These are phyloP conservation scores for Tetragnatha versicolor DNA, from an alignment of 1,140 invertebrate genomes.

Conservation along the genomic window DNA sequence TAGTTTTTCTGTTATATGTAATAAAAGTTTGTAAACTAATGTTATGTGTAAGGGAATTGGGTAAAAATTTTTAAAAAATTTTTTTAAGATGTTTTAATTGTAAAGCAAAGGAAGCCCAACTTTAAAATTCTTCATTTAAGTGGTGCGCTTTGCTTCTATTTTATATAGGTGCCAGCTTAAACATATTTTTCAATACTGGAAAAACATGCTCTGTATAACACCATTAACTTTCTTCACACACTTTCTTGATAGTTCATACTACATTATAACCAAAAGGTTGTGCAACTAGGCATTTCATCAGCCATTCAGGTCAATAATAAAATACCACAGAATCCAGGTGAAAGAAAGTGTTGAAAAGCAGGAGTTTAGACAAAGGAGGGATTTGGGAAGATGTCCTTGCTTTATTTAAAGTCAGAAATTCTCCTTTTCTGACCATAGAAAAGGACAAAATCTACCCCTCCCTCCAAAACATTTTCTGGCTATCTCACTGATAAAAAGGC, in stretches of 20 bases:
- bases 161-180: constrained; percentile 32
- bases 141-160: background rate
- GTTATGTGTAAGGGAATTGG: too few species aligned
- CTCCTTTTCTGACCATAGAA: too few species aligned
- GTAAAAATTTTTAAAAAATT: too few species aligned
- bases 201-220: constrained; percentile 22
- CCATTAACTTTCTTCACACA: background rate
- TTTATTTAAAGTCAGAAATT: too few species aligned
- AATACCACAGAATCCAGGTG: background rate
- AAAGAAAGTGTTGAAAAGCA: background rate
- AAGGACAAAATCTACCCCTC: too few species aligned
- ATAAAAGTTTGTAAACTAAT: too few species aligned
- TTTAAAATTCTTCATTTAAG: background rate
- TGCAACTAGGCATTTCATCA: background rate
- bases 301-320: background rate
- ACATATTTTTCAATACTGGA: background rate
- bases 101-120: constrained; percentile 4
- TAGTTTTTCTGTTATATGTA: too few species aligned
- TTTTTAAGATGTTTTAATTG: too few species aligned
- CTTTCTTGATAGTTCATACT: background rate
- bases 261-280: background rate
- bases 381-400: too few species aligned
- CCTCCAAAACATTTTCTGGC: too few species aligned
- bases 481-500: too few species aligned
- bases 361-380: background rate